Conservation (phyloP, 2,888 invertebrate genomes). For the Anorthoa munda region DNA sequence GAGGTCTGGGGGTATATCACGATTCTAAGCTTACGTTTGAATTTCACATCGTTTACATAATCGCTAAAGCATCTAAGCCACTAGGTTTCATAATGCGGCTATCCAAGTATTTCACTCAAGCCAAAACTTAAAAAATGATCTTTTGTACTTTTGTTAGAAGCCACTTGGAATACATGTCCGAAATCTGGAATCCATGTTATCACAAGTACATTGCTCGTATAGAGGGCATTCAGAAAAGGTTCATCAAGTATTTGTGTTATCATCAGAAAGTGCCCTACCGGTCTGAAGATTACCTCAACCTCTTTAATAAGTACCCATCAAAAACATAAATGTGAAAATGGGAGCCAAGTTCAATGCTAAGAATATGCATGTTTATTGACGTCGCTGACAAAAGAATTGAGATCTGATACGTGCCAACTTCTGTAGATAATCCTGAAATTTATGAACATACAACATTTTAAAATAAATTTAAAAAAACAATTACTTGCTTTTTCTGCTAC, state of each 20-base stretch:
- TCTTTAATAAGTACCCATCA: no score
- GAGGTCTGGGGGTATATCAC: background rate
- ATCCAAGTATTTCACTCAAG: background rate
- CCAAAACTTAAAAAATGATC: background rate
- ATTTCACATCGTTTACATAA: background rate
- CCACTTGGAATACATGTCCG: background rate
- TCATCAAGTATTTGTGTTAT: background rate
- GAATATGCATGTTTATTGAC: no score
- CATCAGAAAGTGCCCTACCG: background rate
- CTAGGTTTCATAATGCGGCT: no score
- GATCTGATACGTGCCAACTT: no score
- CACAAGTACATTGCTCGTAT: background rate
- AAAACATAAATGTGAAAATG: no score
- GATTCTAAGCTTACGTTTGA: background rate
- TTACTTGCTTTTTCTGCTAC: no score
- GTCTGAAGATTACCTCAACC: no score
- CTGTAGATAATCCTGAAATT: no score
- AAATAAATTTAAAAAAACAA: no score
- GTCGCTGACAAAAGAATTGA: no score
- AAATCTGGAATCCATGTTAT: background rate
- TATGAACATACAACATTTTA: no score
- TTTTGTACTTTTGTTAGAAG: background rate
- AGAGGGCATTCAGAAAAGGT: background rate
- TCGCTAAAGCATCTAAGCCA: background rate
- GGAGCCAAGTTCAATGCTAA: no score